A percentile compares a stretch with the other conserved stretches of the same genome.
Evolutionary conservation across 2,888 invertebrate genomes (phyloP).

Genomic region (Noctua janthina): DNA sequence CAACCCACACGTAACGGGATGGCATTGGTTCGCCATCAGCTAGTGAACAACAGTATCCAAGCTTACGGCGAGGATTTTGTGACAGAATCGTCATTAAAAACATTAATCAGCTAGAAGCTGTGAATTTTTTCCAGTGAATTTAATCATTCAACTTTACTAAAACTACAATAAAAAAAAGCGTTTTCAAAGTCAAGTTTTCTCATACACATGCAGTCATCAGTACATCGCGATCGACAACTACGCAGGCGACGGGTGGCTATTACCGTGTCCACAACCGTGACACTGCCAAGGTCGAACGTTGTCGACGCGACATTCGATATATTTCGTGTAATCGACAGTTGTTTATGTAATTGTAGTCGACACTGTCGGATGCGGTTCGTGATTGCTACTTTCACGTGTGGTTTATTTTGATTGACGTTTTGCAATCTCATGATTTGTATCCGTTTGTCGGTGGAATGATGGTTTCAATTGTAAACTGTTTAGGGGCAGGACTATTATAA

Average conservation of each 20-base stretch:
- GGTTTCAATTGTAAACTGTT: not conserved
- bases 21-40: not conserved
- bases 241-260: constrained; percentile 66
- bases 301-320: constrained; percentile 65
- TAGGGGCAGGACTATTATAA: not conserved
- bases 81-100: not conserved
- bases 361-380: constrained; percentile 36
- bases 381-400: constrained; percentile 61
- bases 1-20: not conserved
- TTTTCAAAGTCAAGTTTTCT: not conserved
- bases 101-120: not conserved
- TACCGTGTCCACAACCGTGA: constrained; percentile 73
- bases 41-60: not conserved
- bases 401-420: not conserved
- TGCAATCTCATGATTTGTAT: not conserved
- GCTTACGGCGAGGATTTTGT: not conserved
- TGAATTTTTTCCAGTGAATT: not conserved
- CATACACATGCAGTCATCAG: constrained; percentile 9
- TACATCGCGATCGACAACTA: constrained; percentile 43
- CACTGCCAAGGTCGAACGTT: constrained; percentile 74
- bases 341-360: constrained; percentile 57
- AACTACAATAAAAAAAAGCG: not conserved
- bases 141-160: not conserved
- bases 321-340: constrained; percentile 61
- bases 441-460: not conserved